These are phyloP conservation scores for Eupithecia dodoneata DNA, from an alignment of 2,888 invertebrate species.

Conservation along the genomic window DNA sequence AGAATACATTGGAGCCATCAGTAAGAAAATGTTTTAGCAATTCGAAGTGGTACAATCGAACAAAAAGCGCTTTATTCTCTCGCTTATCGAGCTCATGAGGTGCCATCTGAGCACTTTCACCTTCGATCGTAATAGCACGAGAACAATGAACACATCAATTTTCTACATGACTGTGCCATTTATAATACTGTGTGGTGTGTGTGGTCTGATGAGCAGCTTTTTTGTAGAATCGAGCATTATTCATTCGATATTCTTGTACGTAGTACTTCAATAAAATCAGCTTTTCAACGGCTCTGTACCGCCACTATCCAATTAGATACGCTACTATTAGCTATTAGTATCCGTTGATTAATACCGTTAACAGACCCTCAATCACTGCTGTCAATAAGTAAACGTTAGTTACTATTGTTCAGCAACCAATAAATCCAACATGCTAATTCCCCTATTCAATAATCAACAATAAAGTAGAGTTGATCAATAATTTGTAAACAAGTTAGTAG, in stretches of 20 bases:
- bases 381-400: neutral
- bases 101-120: conserved; percentile 29
- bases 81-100: conserved; percentile 26
- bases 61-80: conserved; percentile 31
- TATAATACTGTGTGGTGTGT: conserved; percentile 8
- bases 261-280: neutral
- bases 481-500: conserved; percentile 31
- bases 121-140: conserved; percentile 22
- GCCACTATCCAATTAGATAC: neutral
- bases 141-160: conserved; percentile 24
- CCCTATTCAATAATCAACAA: conserved; percentile 36
- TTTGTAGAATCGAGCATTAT: neutral
- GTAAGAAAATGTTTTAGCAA: conserved; percentile 21
- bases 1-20: conserved; percentile 25
- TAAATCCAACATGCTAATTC: conserved; percentile 31
- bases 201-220: conserved; percentile 2
- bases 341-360: neutral
- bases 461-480: conserved; percentile 38
- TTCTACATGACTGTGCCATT: conserved; percentile 25
- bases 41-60: conserved; percentile 21
- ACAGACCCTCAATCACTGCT: neutral
- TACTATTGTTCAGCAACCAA: conserved; percentile 13
- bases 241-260: neutral
- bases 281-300: neutral
- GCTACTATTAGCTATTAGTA: neutral